Evolutionary conservation across 1,140 invertebrate genomes (phyloP).

Genomic region (Pemphigus obesinymphae): DNA sequence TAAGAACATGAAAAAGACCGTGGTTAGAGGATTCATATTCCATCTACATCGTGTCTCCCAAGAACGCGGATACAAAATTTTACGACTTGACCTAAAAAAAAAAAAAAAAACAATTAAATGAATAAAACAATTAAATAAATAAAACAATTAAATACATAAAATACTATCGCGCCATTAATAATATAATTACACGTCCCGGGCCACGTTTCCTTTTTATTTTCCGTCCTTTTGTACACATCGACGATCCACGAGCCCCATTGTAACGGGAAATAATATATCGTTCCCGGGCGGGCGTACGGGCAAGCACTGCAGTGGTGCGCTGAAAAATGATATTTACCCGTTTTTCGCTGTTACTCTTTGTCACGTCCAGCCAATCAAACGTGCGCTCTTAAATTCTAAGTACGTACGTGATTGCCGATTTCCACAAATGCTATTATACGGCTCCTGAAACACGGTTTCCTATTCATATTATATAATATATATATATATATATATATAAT

Average conservation of each 20-base stretch:
- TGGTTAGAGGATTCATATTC: too few relatives aligned
- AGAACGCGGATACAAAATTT: too few relatives aligned
- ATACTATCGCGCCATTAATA: too few relatives aligned
- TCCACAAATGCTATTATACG: background rate
- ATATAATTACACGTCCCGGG: too few relatives aligned
- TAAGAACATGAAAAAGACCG: too few relatives aligned
- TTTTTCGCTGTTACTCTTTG: background rate
- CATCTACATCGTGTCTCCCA: too few relatives aligned
- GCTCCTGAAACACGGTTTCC: background rate
- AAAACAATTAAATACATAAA: too few relatives aligned
- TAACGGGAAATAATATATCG: background rate
- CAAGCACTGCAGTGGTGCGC: background rate
- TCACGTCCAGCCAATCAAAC: conserved; percentile 32
- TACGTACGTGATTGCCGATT: conserved; percentile 26
- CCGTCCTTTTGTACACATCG: background rate
- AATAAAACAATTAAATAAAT: too few relatives aligned
- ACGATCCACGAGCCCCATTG: background rate
- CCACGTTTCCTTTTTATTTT: too few relatives aligned
- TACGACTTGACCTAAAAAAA: too few relatives aligned
- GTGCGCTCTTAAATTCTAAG: conserved; percentile 10
- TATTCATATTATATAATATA: background rate
- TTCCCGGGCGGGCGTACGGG: background rate
- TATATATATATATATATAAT: background rate
- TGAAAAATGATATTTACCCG: background rate
- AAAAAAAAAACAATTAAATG: too few relatives aligned